Conservation (phyloP, 2,888 invertebrate species). For the Hofmannophila pseudospretella region DNA sequence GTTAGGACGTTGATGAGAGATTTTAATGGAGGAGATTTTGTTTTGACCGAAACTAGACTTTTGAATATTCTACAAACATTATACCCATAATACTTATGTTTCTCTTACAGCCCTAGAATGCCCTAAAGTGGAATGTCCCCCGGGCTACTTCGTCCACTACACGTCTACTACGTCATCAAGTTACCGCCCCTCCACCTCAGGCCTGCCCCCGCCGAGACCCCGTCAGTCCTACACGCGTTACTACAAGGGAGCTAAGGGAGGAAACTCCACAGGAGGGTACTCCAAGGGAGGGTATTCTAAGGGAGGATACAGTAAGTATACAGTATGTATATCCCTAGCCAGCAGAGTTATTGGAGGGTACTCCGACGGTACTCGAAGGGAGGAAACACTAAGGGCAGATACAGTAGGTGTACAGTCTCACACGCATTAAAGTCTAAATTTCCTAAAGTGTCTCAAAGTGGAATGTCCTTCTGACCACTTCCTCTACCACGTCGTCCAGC, state of each 20-base stretch:
- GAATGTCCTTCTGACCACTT: conserved; percentile 81
- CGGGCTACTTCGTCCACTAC: conserved; percentile 75
- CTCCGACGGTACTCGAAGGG: too few species aligned
- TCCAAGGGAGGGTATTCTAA: conserved; percentile 30
- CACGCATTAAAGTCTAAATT: too few species aligned
- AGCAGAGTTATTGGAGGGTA: conserved; percentile 12
- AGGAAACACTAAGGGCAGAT: too few species aligned
- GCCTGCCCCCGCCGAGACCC: conserved; percentile 60
- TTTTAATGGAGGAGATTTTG: too few species aligned
- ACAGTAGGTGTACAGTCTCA: too few species aligned
- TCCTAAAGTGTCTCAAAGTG: conserved; percentile 65
- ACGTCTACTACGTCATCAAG: conserved; percentile 74
- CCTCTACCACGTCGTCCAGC: conserved; percentile 74
- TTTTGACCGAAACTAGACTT: too few species aligned
- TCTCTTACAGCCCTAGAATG: conserved; percentile 54
- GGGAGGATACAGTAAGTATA: conserved; percentile 22
- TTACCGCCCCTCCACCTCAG: conserved; percentile 81
- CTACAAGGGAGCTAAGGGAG: conserved; percentile 45
- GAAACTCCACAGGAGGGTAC: conserved; percentile 15
- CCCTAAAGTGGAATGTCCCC: conserved; percentile 78
- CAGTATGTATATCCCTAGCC: too few species aligned
- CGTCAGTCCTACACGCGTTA: conserved; percentile 55
- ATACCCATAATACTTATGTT: too few species aligned
- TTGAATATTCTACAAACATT: too few species aligned
- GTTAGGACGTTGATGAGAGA: too few species aligned